Conservation (phyloP, 1,140 invertebrate species). For the Pararge aegeria region DNA sequence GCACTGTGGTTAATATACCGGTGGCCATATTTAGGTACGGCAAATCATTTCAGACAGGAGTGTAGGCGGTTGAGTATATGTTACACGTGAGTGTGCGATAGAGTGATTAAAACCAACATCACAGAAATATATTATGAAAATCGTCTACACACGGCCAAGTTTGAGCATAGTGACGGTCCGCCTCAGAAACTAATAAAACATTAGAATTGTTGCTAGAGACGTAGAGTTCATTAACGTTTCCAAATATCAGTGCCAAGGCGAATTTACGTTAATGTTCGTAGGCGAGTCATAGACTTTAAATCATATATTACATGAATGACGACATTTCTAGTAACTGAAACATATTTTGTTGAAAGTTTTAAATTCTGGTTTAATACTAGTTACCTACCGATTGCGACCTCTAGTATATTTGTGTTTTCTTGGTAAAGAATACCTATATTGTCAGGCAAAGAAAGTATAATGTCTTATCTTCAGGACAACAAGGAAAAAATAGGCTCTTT, state of each 20-base stretch:
- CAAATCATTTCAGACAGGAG: constrained; percentile 16
- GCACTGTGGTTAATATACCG: background rate
- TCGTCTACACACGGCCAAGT: constrained; percentile 28
- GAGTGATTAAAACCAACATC: constrained; percentile 15
- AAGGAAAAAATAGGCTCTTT: no score
- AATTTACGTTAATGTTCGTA: constrained; percentile 43
- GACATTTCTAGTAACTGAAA: background rate
- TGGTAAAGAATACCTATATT: no score
- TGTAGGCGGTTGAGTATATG: constrained; percentile 15
- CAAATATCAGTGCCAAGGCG: constrained; percentile 64
- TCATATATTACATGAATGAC: constrained; percentile 14
- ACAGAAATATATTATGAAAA: constrained; percentile 20
- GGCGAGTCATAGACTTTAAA: constrained; percentile 33
- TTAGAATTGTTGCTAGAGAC: constrained; percentile 53
- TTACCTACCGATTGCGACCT: no score
- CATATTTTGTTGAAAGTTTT: background rate
- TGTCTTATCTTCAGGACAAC: no score
- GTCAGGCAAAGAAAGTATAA: no score
- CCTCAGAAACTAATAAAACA: constrained; percentile 37
- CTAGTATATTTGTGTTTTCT: no score
- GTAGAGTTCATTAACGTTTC: constrained; percentile 65
- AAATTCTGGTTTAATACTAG: no score
- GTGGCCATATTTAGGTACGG: constrained; percentile 7
- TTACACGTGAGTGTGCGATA: constrained; percentile 23
- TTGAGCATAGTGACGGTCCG: constrained; percentile 27